These are phyloP conservation scores for Phenganax stokvisi DNA, from an alignment of 92 coral and sea anemone species.

Conservation along the genomic window DNA sequence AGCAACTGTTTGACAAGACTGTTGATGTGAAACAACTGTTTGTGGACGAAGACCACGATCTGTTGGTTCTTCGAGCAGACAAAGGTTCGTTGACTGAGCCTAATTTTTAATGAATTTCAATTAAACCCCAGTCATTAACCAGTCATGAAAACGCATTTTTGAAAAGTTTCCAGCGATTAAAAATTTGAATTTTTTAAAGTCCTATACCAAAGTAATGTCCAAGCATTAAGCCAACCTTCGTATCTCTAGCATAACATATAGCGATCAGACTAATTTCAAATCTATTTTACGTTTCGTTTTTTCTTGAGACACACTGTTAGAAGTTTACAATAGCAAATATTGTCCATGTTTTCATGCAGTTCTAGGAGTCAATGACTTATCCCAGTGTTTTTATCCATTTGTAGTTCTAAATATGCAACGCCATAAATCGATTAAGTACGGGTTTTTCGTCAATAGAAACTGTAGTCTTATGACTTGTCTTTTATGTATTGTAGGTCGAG, in stretches of 20 bases:
- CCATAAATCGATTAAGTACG: no score
- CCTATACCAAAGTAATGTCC: neutral
- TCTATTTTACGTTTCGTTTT: no score
- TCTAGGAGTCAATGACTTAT: no score
- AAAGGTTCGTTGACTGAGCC: constrained; percentile 54
- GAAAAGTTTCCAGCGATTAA: neutral
- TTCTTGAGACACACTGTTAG: no score
- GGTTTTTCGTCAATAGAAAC: no score
- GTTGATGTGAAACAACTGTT: constrained; percentile 69
- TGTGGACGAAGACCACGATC: constrained; percentile 73
- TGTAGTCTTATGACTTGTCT: neutral
- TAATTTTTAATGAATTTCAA: neutral
- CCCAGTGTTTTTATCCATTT: no score
- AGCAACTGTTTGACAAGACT: constrained; percentile 72
- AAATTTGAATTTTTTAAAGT: neutral
- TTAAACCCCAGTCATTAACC: neutral
- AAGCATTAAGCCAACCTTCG: neutral
- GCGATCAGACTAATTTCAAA: no score
- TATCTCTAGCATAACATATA: no score
- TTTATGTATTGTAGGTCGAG: constrained; percentile 58
- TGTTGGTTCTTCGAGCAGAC: constrained; percentile 74
- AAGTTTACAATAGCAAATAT: no score
- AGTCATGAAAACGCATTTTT: neutral
- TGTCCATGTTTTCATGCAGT: no score
- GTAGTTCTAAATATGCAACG: no score